Conservation (phyloP, 2,888 invertebrate genomes). For the Lepidocyrtinus sp. region DNA sequence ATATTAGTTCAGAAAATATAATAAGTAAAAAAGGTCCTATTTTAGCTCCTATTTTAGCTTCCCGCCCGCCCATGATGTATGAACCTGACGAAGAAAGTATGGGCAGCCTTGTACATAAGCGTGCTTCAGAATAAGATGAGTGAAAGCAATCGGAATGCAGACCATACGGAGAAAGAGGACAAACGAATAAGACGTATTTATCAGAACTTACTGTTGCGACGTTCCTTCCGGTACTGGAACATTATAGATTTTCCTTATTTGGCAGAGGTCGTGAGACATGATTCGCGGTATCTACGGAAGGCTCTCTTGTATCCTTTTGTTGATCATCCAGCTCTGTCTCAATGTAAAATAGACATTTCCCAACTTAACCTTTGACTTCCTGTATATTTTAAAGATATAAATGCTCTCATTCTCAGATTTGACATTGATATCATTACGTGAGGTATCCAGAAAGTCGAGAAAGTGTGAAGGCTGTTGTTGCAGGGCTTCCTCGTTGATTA, state of each 20-base stretch:
- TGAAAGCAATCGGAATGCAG: not conserved
- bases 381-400: not conserved
- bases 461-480: not conserved
- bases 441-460: too few relatives aligned
- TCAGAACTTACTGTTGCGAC: constrained; percentile 30
- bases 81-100: not conserved
- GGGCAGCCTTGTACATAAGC: not conserved
- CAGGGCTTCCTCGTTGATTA: too few relatives aligned
- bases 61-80: not conserved
- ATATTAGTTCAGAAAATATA: too few relatives aligned
- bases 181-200: constrained; percentile 43
- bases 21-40: too few relatives aligned
- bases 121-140: not conserved
- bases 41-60: too few relatives aligned
- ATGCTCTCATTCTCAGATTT: constrained; percentile 24
- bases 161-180: constrained; percentile 23
- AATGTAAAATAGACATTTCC: constrained; percentile 44
- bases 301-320: constrained; percentile 29
- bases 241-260: constrained; percentile 47
- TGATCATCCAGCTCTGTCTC: constrained; percentile 45
- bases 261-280: constrained; percentile 45
- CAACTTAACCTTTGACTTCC: not conserved
- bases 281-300: constrained; percentile 35
- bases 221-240: constrained; percentile 33
- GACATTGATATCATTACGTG: constrained; percentile 32